Evolutionary conservation across 35 echinoderm and acorn worm species (phyloP).

Genomic region (Heliocidaris tuberculata): DNA sequence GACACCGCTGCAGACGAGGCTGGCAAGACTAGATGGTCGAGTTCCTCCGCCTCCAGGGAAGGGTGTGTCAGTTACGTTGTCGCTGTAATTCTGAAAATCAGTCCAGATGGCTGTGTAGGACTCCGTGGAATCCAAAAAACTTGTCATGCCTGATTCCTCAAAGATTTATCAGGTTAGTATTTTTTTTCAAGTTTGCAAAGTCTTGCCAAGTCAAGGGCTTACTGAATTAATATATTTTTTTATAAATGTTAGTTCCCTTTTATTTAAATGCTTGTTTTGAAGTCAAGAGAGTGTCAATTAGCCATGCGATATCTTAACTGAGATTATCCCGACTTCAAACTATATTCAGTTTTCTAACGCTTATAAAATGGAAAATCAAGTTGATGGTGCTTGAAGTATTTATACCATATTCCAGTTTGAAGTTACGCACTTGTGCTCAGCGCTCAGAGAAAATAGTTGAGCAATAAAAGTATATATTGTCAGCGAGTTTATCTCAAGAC

Average conservation of each 20-base stretch:
- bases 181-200: no score
- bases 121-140: background rate
- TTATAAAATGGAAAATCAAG: background rate
- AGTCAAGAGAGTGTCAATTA: background rate
- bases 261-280: background rate
- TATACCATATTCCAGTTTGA: no score
- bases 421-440: no score
- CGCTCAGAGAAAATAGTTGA: no score
- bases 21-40: background rate
- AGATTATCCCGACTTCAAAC: background rate
- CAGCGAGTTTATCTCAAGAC: background rate
- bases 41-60: background rate
- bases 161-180: background rate
- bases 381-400: no score
- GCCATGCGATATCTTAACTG: no score
- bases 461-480: background rate
- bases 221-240: no score
- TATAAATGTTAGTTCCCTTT: background rate
- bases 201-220: no score
- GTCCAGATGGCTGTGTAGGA: background rate
- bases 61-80: background rate
- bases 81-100: background rate
- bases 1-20: background rate
- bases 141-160: background rate
- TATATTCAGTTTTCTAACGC: background rate